A percentile compares a stretch with the other conserved stretches of the same genome.
phyloP scores from a whole-genome alignment of 2,113 vertebrate species.

The Notarius lentiginosus region DNA sequence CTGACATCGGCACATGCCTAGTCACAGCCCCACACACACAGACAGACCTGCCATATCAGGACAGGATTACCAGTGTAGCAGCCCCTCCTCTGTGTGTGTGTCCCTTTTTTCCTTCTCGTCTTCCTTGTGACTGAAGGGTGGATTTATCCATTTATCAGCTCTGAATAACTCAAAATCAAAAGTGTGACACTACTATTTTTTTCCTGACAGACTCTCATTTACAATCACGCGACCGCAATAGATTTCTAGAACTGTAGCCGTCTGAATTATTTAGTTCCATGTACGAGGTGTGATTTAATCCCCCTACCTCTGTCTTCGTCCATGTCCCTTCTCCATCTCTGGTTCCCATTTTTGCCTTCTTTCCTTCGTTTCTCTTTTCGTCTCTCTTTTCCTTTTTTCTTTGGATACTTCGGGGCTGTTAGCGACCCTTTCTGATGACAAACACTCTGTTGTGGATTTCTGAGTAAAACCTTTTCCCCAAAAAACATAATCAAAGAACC shows the following conservation, averaged over 20 bases:
- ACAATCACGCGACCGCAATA: neutral
- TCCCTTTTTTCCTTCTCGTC: slow-evolving; percentile 68
- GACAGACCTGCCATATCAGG: slow-evolving; percentile 30
- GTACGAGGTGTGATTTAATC: neutral
- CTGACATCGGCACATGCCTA: slow-evolving; percentile 11
- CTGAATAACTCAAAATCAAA: slow-evolving; percentile 8
- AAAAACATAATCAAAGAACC: neutral
- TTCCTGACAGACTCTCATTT: neutral
- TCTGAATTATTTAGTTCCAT: neutral
- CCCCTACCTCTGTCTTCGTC: neutral
- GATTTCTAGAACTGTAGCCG: neutral
- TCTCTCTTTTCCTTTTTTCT: neutral
- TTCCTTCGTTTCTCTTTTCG: neutral
- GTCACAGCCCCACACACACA: slow-evolving; percentile 48
- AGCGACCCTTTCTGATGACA: neutral
- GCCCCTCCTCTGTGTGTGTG: slow-evolving; percentile 25
- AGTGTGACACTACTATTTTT: slow-evolving; percentile 1
- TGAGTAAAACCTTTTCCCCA: neutral
- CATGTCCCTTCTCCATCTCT: neutral
- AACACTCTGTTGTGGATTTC: neutral
- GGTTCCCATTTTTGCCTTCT: neutral
- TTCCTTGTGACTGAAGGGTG: slow-evolving; percentile 70
- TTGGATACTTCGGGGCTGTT: neutral
- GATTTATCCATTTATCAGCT: slow-evolving; percentile 52
- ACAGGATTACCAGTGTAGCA: slow-evolving; percentile 57